These are phyloP conservation scores for Dendrocincla tyrannina DNA, from an alignment of 2,797 vertebrate genomes.

Conservation along the genomic window DNA sequence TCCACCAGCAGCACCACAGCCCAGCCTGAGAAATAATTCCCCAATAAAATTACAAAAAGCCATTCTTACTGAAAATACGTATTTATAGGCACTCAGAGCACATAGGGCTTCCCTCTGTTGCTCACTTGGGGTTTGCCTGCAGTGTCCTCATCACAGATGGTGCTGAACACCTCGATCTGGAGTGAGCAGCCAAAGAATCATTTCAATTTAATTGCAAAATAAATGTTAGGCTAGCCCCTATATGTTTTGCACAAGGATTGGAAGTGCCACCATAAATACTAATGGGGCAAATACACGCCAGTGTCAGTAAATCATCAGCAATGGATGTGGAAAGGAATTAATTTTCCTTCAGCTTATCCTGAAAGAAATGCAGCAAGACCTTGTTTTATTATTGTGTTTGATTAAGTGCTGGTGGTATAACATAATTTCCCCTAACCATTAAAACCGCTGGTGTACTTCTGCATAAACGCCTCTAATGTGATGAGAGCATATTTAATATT, in stretches of 20 bases:
- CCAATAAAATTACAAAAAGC: not conserved
- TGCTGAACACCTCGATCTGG: not conserved
- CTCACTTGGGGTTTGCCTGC: not conserved
- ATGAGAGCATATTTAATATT: conserved; percentile 41
- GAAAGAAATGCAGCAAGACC: not conserved
- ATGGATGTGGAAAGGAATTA: not conserved
- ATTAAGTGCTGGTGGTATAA: conserved; percentile 22
- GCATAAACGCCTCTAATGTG: not conserved
- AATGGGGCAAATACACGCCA: not conserved
- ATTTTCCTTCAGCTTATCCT: conserved; percentile 9
- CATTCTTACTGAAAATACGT: not conserved
- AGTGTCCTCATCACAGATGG: not conserved
- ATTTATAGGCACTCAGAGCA: not conserved
- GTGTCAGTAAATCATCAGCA: conserved; percentile 2
- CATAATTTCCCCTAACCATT: conserved; percentile 20
- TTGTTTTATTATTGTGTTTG: not conserved
- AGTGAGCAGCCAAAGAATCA: not conserved
- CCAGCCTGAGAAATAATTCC: not conserved
- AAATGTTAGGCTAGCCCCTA: not conserved
- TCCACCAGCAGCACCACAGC: not conserved
- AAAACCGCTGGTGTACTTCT: not conserved
- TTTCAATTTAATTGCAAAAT: conserved; percentile 13
- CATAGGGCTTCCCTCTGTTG: not conserved
- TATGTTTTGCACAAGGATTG: not conserved
- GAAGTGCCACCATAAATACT: conserved; percentile 16